Evolutionary conservation across 2,797 vertebrate genomes (phyloP).

Genomic region (Fratercula arctica): DNA sequence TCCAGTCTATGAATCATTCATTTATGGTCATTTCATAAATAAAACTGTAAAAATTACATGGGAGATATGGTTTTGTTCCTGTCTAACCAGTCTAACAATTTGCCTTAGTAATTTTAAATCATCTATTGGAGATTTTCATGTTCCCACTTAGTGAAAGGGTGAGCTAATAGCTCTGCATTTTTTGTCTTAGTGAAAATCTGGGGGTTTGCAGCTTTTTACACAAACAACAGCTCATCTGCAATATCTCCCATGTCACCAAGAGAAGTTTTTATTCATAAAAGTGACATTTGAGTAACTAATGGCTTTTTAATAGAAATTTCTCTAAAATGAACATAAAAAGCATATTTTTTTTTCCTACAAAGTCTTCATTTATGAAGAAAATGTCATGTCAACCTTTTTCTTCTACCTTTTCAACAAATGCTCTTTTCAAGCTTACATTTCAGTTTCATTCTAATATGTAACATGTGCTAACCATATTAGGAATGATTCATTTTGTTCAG

Average conservation of each 20-base stretch:
- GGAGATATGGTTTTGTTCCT: not conserved
- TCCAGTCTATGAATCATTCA: not conserved
- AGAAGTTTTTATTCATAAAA: constrained; percentile 37
- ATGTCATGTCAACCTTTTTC: constrained; percentile 56
- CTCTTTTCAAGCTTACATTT: constrained; percentile 55
- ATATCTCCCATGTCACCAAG: not conserved
- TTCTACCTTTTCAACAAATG: constrained; percentile 28
- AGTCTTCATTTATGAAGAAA: constrained; percentile 46
- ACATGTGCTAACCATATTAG: constrained; percentile 21
- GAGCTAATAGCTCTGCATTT: not conserved
- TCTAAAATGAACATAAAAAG: constrained; percentile 41
- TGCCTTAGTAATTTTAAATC: not conserved
- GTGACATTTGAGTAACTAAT: constrained; percentile 44
- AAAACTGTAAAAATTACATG: not conserved
- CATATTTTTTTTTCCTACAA: not conserved
- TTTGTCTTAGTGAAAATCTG: constrained; percentile 3
- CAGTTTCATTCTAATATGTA: constrained; percentile 7
- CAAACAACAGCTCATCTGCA: constrained; percentile 49
- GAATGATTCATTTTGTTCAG: constrained; percentile 46
- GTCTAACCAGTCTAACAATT: not conserved
- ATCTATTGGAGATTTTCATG: not conserved
- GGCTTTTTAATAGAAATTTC: constrained; percentile 31
- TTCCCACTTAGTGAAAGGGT: not conserved
- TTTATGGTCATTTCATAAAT: not conserved
- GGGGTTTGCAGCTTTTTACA: constrained; percentile 28